These are phyloP conservation scores for Haliclystus octoradiatus DNA, from an alignment of 30 jellyfish, hydroid and myxozoan genomes.

Conservation along the genomic window DNA sequence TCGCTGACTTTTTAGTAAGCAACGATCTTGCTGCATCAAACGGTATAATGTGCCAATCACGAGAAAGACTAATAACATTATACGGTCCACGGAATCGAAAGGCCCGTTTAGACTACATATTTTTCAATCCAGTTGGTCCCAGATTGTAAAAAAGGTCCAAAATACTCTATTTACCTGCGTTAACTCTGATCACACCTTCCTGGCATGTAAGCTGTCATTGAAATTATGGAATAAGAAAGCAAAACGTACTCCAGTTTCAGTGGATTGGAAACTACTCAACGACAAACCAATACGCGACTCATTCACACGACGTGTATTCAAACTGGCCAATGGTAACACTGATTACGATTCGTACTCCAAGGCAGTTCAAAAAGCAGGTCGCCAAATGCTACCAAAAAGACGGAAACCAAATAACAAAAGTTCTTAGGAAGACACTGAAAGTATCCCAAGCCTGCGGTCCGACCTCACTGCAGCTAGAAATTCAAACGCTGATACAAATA, in stretches of 20 bases:
- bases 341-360: not conserved
- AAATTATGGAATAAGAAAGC: not conserved
- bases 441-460: too few species aligned
- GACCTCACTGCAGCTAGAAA: too few species aligned
- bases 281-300: not conserved
- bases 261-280: not conserved
- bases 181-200: not conserved
- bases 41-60: not conserved
- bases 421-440: too few species aligned
- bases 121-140: not conserved
- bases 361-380: too few species aligned
- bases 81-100: not conserved
- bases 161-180: not conserved
- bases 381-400: too few species aligned
- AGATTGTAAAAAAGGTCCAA: not conserved
- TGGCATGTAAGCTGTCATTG: not conserved
- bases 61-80: not conserved
- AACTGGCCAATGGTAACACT: not conserved
- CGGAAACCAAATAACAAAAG: too few species aligned
- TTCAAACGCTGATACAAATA: too few species aligned
- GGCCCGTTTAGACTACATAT: not conserved
- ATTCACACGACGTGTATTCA: not conserved
- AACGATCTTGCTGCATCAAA: not conserved
- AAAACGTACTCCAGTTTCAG: not conserved
- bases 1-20: not conserved